Base-by-base conservation (phyloP, 1,140 invertebrate genomes). In the Brevipalpus yothersi region DNA sequence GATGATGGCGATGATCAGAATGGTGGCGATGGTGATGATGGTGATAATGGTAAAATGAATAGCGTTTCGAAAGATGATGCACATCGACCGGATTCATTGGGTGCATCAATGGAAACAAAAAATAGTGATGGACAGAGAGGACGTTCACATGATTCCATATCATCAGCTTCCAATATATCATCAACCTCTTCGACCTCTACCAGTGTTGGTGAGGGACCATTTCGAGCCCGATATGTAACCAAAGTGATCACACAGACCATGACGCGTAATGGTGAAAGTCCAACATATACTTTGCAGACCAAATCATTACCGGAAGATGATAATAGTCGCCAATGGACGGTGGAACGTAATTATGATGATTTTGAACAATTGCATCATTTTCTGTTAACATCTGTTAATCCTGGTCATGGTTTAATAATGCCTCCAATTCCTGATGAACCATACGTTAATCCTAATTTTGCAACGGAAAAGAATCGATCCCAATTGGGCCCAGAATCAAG, bases 291-390 rank as follows among this genome's bases (percentile, higher is more conserved):
- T 1, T 2, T 55, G 1, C 11, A 13, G 3, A 55, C 23, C 11
- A 55, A 13, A n/a, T 55, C 53, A 8, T 41, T 55, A 17, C 8
- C 12, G n/a, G 40, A 39, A 11, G 53, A 55, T 13, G 15, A 21
- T 10, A 17, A 3, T 21, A 12, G 51, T 5, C 13, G 21, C 11
- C 15, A 55, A 39, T 31, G 40, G 40, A 55, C 15, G n/a, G 53
- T 55, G 1, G 23, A 41, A 12, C 65, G 73, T 40, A 63, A 69
- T 49, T 73, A 70, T 67, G 73, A 74, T 63, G 73, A 75, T 64
- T 66, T 75, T 62, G 72, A 73, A 62, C 73, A 72, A 68, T 63
- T 75, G 13, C 69, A 74, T 45, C 73, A 75, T 61, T 71, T 69
- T 63, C 60, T 75, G 21, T 60, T 68, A 11, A 68, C 64, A 19